Conservation (phyloP, 2,797 vertebrate species). For the Etheostoma nigrum region DNA sequence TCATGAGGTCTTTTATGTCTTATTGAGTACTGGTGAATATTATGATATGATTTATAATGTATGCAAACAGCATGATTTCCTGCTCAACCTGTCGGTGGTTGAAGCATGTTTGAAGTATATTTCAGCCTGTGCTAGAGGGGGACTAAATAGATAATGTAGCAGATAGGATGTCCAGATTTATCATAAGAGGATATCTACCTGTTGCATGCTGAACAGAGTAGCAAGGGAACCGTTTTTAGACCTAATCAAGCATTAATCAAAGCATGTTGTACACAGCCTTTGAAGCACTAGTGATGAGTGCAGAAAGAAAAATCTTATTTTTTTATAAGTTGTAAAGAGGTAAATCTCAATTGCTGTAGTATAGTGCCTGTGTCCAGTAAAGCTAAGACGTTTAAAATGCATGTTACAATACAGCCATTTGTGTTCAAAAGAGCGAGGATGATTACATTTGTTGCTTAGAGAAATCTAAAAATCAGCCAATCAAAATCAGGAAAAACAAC, state of each 20-base stretch:
- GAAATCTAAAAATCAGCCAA: background rate
- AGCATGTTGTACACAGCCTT: background rate
- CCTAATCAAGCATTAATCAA: slow-evolving; percentile 4
- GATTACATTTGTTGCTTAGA: background rate
- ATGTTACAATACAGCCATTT: background rate
- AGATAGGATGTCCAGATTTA: slow-evolving; percentile 8
- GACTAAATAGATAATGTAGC: slow-evolving; percentile 4
- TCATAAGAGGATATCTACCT: slow-evolving; percentile 9
- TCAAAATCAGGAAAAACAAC: background rate
- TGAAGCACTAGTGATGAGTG: background rate
- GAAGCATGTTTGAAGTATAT: background rate
- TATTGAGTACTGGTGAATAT: background rate
- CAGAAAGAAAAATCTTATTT: background rate
- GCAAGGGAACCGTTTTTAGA: background rate
- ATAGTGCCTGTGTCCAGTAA: background rate
- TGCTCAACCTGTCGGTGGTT: background rate
- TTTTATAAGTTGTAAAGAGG: slow-evolving; percentile 15
- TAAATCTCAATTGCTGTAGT: background rate
- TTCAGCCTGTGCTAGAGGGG: slow-evolving; percentile 1
- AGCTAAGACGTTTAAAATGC: background rate
- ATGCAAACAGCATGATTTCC: background rate
- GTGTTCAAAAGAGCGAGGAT: background rate
- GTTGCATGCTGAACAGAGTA: slow-evolving; percentile 14
- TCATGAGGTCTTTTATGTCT: background rate
- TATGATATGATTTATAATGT: too few species aligned